These are phyloP conservation scores for Apoderus coryli DNA, from an alignment of 2,888 invertebrate genomes.

Conservation along the genomic window DNA sequence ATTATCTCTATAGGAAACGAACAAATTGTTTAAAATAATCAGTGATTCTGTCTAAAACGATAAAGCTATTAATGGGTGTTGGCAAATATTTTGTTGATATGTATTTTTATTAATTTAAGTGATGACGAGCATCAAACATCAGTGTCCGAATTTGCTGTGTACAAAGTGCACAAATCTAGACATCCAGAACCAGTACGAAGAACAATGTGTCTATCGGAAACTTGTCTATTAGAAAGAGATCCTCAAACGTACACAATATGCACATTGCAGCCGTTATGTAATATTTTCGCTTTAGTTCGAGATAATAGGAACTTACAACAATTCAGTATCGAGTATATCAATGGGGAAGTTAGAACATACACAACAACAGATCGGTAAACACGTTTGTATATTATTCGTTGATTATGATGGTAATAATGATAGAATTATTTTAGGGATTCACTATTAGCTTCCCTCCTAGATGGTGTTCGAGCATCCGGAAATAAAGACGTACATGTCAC, in stretches of 20 bases:
- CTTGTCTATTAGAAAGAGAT: constrained; percentile 91
- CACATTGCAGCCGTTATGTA: constrained; percentile 65
- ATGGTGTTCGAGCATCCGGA: constrained; percentile 93
- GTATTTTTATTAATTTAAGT: constrained; percentile 37
- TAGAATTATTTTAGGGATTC: constrained; percentile 77
- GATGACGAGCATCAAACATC: constrained; percentile 93
- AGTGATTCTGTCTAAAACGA: too few species aligned
- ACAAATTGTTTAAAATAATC: too few species aligned
- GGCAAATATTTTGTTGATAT: too few species aligned
- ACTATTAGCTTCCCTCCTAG: constrained; percentile 83
- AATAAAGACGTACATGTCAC: constrained; percentile 93
- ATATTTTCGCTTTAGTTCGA: constrained; percentile 84
- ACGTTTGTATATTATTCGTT: too few species aligned
- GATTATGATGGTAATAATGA: too few species aligned
- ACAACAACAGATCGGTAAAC: constrained; percentile 76
- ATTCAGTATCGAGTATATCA: constrained; percentile 88
- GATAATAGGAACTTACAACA: constrained; percentile 84
- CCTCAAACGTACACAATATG: constrained; percentile 91
- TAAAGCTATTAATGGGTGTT: too few species aligned
- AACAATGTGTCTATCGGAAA: constrained; percentile 87
- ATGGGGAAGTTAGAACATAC: constrained; percentile 78
- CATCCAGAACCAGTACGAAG: constrained; percentile 76
- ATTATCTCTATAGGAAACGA: too few species aligned
- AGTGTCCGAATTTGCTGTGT: constrained; percentile 89
- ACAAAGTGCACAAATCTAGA: constrained; percentile 71